Base-by-base conservation (phyloP, 2,797 vertebrate species). In the Myiotriccus ornatus region DNA sequence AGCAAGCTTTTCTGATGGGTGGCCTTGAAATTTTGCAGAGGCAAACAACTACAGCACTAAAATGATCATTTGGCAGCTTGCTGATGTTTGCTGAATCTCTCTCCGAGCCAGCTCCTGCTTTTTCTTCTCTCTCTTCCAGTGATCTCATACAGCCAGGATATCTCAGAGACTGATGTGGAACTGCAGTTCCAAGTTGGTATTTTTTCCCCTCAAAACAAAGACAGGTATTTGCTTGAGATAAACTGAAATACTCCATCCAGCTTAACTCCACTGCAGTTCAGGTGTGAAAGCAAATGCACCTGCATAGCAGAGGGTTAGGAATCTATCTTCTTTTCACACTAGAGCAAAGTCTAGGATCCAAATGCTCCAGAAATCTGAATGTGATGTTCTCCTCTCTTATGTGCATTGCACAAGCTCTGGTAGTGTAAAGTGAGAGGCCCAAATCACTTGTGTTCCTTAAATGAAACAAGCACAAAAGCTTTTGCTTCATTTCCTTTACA, bases 21-120 rank as follows among this genome's bases (percentile, higher is more conserved):
- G 69, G 62, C 90, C 91, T 94, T 91, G 90, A 89, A 90, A 94
- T 84, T 74, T 56, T 82, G 70, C 86, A 93, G 47, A 86, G 77
- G n/a, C n/a, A 92, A 89, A 84, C 47, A 73, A 73, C 47, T n/a
- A 71, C 68, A 83, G 84, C 60, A 56, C 65, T 76, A 37, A 89
- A 87, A 85, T 9, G 71, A 74, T 77, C 49, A 77, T 50, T 77
- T 89, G 68, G 75, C 89, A 94, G 89, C 60, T 84, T 87, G 77
- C 68, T 92, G 69, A 30, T 60, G 53, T 50, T 81, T 79, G 82
- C 92, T 69, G 69, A 80, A 50, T 65, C 41, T 64, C 74, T 43
- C 50, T 69, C 53, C 9, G 32, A 89, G 76, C 68, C 81, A 91
- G 41, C 53, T 91, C 68, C 64, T 50, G 35, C 15, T 80, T 44